Conservation (phyloP, 1,140 invertebrate species). For the Lycorma delicatula region DNA sequence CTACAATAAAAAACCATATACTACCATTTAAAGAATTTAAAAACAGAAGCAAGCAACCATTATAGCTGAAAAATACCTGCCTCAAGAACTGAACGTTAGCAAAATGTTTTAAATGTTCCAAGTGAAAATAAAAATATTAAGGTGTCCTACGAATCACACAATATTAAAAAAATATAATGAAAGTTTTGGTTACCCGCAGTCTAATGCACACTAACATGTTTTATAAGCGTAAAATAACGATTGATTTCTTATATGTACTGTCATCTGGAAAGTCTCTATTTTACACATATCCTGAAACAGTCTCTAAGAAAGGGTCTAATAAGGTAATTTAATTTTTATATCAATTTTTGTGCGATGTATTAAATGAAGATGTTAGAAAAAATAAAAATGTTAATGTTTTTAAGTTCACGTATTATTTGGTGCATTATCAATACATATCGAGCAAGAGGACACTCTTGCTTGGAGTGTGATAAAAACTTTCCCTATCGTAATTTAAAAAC, state of each 20-base stretch:
- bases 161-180: not conserved
- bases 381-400: slow-evolving; percentile 25
- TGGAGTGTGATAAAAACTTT: slow-evolving; percentile 5
- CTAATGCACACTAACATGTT: slow-evolving; percentile 21
- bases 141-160: slow-evolving; percentile 12
- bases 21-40: slow-evolving; percentile 13
- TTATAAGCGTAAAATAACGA: slow-evolving; percentile 21
- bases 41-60: slow-evolving; percentile 17
- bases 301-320: slow-evolving; percentile 16
- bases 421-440: slow-evolving; percentile 1
- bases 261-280: slow-evolving; percentile 20
- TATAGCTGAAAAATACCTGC: slow-evolving; percentile 19
- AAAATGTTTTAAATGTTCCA: slow-evolving; percentile 18
- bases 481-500: not conserved
- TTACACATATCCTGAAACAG: slow-evolving; percentile 25
- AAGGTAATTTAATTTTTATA: slow-evolving; percentile 14
- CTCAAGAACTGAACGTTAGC: slow-evolving; percentile 18
- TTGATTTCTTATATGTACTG: slow-evolving; percentile 27
- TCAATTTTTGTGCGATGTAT: not conserved
- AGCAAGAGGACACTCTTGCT: slow-evolving; percentile 8
- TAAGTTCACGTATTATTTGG: slow-evolving; percentile 1
- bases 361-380: slow-evolving; percentile 7
- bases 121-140: slow-evolving; percentile 1
- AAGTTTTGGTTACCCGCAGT: not conserved
- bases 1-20: not conserved